Evolutionary conservation across 2,113 vertebrate species (phyloP).

Genomic region (Syrmaticus mikado): DNA sequence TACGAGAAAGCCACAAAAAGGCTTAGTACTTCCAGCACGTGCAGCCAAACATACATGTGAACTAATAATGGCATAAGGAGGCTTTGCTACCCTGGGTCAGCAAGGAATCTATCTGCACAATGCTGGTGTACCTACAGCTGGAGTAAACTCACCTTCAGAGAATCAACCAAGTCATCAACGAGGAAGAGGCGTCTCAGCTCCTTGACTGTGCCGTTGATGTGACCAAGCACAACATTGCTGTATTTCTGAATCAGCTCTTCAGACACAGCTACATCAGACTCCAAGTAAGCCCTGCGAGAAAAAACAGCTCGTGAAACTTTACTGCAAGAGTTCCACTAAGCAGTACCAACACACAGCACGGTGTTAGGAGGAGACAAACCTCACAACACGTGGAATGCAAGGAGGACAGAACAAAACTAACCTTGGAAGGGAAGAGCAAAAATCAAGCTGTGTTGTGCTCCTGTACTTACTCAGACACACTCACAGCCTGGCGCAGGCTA

Average conservation of each 20-base stretch:
- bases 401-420: background rate
- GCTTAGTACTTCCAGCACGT: background rate
- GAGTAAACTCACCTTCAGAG: slow-evolving; percentile 88
- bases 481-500: no score
- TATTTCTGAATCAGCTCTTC: slow-evolving; percentile 92
- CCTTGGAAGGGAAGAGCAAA: background rate
- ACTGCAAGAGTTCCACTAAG: background rate
- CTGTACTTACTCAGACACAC: background rate
- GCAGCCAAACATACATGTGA: background rate
- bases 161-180: slow-evolving; percentile 97
- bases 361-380: background rate
- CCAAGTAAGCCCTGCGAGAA: slow-evolving; percentile 86
- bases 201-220: slow-evolving; percentile 83
- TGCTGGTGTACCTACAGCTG: background rate
- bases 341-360: background rate
- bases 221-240: slow-evolving; percentile 86
- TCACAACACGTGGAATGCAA: accelerated
- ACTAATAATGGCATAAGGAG: background rate
- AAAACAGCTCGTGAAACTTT: background rate
- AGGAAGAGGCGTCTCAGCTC: slow-evolving; percentile 94
- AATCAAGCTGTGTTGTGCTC: background rate
- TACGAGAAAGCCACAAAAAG: background rate
- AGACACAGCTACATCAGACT: slow-evolving; percentile 88
- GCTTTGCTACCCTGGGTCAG: background rate
- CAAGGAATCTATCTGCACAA: background rate